Evolutionary conservation across 2,888 invertebrate genomes (phyloP), one percentile per base, ranked within the genome.

Genomic region (Diarsia brunnea): DNA sequence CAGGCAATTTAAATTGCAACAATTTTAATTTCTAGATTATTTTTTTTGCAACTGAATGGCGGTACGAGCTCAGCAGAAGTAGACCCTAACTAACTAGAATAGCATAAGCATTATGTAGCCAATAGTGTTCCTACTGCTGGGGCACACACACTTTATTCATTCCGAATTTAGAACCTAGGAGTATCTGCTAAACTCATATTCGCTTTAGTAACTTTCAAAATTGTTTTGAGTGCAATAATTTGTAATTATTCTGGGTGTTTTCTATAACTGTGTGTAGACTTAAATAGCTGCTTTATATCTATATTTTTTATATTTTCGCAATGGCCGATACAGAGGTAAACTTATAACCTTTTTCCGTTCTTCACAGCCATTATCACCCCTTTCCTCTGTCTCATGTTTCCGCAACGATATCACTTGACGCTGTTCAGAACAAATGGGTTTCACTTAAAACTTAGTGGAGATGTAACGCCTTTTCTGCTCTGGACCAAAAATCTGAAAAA

Each of bases 241-340:
- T 24, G 0, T 49, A 73, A 55, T 49, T 43, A 74, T 64, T 75
- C 21, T 81, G 70, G 81, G 76, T 75, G 53, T 81, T 55, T 10
- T 70, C 11, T 81, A 68, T 75, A 77, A 77, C 49, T 77, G 67
- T 82, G 76, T 68, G 73, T 82, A 78, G 76, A 69, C 0, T 78
- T 75, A 16, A 38, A 79, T 88, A 89, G 87, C 77, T 79, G 90
- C 90, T 91, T 91, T 93, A 93, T 91, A 85, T 87, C 78, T 89
- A 89, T 90, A 84, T 84, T 88, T 94, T 91, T 92, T 92, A 93
- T 88, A 43, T 77, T 92, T 92, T 94, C 91, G 93, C 95, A 92
- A 92, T 94, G 93, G 95, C 95, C 92, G 95, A 93, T 90, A 90
- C 95, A 96, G 96, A 96, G 96, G 96, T 96, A 96, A 96, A 92